Base-by-base conservation (phyloP, 2,797 vertebrate species). In the Siniperca obscura region DNA sequence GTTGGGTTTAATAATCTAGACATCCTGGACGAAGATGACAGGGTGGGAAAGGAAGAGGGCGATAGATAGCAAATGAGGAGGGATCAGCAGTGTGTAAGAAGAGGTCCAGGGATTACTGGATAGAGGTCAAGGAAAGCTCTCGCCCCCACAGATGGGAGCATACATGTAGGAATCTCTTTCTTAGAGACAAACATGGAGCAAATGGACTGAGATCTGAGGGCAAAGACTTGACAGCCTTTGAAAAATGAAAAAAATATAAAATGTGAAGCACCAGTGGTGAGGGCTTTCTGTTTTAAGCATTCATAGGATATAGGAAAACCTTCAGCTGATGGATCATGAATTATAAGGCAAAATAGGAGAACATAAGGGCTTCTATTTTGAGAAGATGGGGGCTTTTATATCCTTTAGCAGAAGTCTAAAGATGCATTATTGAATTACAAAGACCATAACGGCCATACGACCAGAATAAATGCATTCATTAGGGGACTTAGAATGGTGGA, bases 61-160 rank as follows among this genome's bases (percentile, higher is more conserved):
- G 83, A 89, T 77, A 81, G 67, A 91, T 74, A 78, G 92, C 70
- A 86, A 91, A 87, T 80, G 85, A 78, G 80, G 59, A 72, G 40
- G 90, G 92, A 92, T 94, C 86, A 93, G 90, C 86, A 70, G 81
- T 48, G 85, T 84, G 86, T 88, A 85, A 92, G 90, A 80, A 71
- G 83, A 92, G 87, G 90, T 91, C 84, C 78, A 70, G 66, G 92
- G 94, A 94, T 94, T 94, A 93, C 53, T 25, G 85, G 78, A 78
- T 76, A 80, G 88, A 89, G 91, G 91, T 93, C 90, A 89, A 3
- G 3, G 61, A 74, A 25, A 65, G 71, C 78, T 80, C 73, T 65
- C 9, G 30, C 71, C 78, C 83, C 84, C 75, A 25, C 66, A 87
- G 86, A 78, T 21, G 38, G 74, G 36, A 76, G 84, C 86, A 86